Evolutionary conservation across 1,140 invertebrate genomes (phyloP), one percentile per base, ranked within the genome.

Genomic region (Pseudoatta argentina): DNA sequence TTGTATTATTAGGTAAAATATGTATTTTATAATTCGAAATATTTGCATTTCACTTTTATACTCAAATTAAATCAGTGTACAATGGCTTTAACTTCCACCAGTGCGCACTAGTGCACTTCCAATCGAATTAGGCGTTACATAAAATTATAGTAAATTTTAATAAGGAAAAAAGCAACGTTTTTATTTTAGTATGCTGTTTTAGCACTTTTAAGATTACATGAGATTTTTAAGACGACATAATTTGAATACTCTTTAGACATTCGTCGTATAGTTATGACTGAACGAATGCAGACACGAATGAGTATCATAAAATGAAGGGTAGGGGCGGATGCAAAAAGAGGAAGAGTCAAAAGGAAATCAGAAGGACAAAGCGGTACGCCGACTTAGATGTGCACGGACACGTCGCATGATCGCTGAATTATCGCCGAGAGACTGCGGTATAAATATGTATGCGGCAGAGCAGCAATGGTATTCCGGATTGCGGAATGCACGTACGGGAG

Each of bases 391-490:
- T 89, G 87, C 89, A 90, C 87, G 90, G 88, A 83, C 90, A 89
- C 91, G 89, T 94, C 92, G 94, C 93, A 93, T 93, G 94, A 93
- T 94, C 90, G 90, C 85, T 94, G 93, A 94, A 94, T 94, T 94
- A 94, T 94, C 92, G 92, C 92, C 88, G 86, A 86, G 91, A 88
- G 88, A 92, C 91, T 6, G 91, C 89, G 78, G 89, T 92, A 94
- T 94, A 94, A 94, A 94, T 94, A 94, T 94, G 92, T 93, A 94
- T 94, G 93, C 91, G 63, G 86, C 27, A 27, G 86, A 82, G 87
- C 64, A 82, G 92, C 92, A 94, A 85, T 63, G 86, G 92, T 93
- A 94, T 94, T 93, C 89, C 87, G 91, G 92, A 92, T 94, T 93
- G 92, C 92, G 93, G 92, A 92, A 94, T 94, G 91, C 91, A 92